Conservation (phyloP, 37 sponge, comb jelly and placozoan species). For the Hormiphora californensis region DNA sequence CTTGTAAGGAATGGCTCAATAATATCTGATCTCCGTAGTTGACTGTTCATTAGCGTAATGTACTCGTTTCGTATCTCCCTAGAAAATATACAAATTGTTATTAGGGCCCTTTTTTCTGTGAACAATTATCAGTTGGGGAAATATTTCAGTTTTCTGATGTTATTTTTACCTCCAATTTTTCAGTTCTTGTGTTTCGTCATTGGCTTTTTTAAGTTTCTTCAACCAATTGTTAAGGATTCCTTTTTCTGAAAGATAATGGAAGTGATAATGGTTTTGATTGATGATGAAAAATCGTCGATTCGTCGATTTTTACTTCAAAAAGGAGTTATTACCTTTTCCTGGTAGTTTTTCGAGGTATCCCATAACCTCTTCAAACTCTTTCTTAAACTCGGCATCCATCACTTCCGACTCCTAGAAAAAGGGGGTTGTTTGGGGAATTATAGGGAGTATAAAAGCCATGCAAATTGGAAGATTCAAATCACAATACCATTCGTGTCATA, state of each 20-base stretch:
- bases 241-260: constrained; percentile 41
- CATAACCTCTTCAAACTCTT: constrained; percentile 26
- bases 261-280: no score
- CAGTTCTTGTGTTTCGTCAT: constrained; percentile 36
- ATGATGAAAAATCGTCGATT: no score
- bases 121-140: no score
- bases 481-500: no score
- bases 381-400: constrained; percentile 17
- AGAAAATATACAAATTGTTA: no score
- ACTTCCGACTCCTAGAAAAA: not conserved
- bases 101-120: no score
- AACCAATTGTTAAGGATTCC: constrained; percentile 20
- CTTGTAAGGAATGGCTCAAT: constrained; percentile 1
- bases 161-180: constrained; percentile 46
- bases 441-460: no score
- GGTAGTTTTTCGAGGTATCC: constrained; percentile 8
- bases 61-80: constrained; percentile 52
- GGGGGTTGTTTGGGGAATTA: no score
- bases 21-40: constrained; percentile 17
- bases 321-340: constrained; percentile 32
- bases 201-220: constrained; percentile 31
- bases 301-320: no score
- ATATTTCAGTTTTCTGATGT: no score
- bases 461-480: no score
- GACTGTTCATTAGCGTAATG: constrained; percentile 21